Conservation (phyloP, 2,888 invertebrate species). For the Tryphoninae sp. region DNA sequence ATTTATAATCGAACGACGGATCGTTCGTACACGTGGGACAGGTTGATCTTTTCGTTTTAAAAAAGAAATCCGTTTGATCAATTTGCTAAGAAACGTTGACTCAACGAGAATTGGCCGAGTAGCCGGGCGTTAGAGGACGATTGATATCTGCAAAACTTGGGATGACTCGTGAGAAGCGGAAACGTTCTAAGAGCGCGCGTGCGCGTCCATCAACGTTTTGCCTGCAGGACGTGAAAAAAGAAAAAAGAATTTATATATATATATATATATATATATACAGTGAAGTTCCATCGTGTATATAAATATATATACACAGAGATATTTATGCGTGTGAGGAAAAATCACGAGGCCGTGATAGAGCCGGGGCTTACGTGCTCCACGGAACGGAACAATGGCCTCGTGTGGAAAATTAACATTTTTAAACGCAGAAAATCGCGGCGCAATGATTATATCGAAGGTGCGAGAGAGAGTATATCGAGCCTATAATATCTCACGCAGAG, state of each 20-base stretch:
- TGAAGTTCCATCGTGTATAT: slow-evolving; percentile 24
- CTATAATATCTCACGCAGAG: background rate
- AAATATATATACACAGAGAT: slow-evolving; percentile 29
- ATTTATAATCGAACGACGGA: no score
- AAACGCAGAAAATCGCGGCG: slow-evolving; percentile 64
- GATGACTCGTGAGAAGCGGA: slow-evolving; percentile 71
- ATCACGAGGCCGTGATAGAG: slow-evolving; percentile 62
- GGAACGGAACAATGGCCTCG: slow-evolving; percentile 68
- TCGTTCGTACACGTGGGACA: no score
- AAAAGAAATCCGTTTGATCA: background rate
- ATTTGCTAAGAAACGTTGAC: background rate
- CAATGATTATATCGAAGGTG: slow-evolving; percentile 63
- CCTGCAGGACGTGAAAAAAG: slow-evolving; percentile 42
- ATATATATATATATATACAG: slow-evolving; percentile 7
- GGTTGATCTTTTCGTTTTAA: no score
- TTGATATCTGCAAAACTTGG: slow-evolving; percentile 42
- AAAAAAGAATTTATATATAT: background rate
- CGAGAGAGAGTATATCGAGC: slow-evolving; percentile 28
- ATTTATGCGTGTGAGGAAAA: slow-evolving; percentile 31
- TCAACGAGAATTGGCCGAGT: slow-evolving; percentile 15
- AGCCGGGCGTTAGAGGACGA: slow-evolving; percentile 31
- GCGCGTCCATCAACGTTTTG: slow-evolving; percentile 69
- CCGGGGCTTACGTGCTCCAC: slow-evolving; percentile 64
- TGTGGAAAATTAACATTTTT: slow-evolving; percentile 72
- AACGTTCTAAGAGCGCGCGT: slow-evolving; percentile 59